A percentile compares a stretch with the other conserved stretches of the same genome.
Conservation (phyloP, 1,140 invertebrate genomes). For the Vanessa atalanta region DNA sequence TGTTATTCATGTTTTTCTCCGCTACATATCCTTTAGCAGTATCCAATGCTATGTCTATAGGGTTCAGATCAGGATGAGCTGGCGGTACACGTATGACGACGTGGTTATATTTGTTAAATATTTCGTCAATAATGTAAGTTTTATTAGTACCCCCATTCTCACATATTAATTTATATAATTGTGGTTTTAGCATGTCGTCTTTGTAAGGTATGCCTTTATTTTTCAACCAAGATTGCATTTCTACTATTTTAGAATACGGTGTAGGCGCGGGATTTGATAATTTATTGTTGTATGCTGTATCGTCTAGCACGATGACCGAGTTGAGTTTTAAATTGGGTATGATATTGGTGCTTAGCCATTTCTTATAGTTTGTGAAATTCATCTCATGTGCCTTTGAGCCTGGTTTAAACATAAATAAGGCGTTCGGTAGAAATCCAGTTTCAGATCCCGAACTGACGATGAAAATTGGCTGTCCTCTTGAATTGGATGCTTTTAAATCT, state of each 20-base stretch:
- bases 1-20: background rate
- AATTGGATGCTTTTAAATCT: background rate
- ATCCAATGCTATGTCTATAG: background rate
- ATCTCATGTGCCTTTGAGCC: background rate
- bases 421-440: conserved; percentile 46
- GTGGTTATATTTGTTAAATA: background rate
- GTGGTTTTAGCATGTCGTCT: background rate
- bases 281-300: conserved; percentile 18
- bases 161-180: background rate
- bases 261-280: background rate
- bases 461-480: background rate
- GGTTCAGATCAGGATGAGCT: background rate
- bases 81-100: background rate
- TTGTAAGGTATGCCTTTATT: background rate
- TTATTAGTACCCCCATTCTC: background rate
- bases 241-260: background rate
- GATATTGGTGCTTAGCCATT: conserved; percentile 43
- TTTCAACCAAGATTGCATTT: background rate
- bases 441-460: conserved; percentile 43
- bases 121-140: background rate
- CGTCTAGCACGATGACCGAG: conserved; percentile 31
- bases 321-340: conserved; percentile 42
- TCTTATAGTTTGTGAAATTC: conserved; percentile 40
- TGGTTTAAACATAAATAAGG: conserved; percentile 41
- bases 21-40: background rate